Base-by-base conservation (phyloP, 2,797 vertebrate genomes). In the Malacoctenus gilli region DNA sequence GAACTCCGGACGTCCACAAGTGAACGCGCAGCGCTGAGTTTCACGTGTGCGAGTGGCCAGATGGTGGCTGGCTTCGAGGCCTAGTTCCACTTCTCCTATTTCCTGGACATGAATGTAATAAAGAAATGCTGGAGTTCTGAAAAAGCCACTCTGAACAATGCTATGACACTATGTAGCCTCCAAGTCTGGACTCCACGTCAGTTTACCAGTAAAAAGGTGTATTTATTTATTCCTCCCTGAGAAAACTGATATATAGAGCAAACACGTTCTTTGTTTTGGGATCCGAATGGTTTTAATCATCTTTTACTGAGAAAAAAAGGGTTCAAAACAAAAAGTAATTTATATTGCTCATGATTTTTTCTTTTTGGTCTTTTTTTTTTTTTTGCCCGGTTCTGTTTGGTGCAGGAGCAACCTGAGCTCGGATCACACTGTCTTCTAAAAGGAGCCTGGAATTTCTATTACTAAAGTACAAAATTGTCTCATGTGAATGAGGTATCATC, bases 31-130 rank as follows among this genome's bases (percentile, higher is more conserved):
- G 69, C 25, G 49, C 66, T 4, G 22, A 42, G 73, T 75, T 61
- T 76, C 53, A 40, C 32, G 18, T 61, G 77, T 68, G 44, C 58
- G 48, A 28, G 68, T 73, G 78, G 73, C 66, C 65, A 66, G 76
- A 71, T 60, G 68, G 59, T 10, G 67, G 59, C 35, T 63, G 46
- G 62, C 62, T 72, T 36, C 34, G 35, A 43, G 49, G 68, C 61
- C 43, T 21, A 19, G 36, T 42, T 53, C 60, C 57, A 70, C 82
- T 50, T 62, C 60, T 71, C 63, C 59, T 64, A 59, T 74, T 84
- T 83, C 72, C 82, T 83, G 86, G 85, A 86, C 85, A 84, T 87
- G 92, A 92, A 93, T 93, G 92, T 93, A 92, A 89, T 78, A 80
- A 84, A 74, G 75, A 80, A 75, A 82, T 82, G 80, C 79, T 74